Base-by-base conservation (phyloP, 2,113 vertebrate genomes). In the Pseudolaguvia tuberculata region DNA sequence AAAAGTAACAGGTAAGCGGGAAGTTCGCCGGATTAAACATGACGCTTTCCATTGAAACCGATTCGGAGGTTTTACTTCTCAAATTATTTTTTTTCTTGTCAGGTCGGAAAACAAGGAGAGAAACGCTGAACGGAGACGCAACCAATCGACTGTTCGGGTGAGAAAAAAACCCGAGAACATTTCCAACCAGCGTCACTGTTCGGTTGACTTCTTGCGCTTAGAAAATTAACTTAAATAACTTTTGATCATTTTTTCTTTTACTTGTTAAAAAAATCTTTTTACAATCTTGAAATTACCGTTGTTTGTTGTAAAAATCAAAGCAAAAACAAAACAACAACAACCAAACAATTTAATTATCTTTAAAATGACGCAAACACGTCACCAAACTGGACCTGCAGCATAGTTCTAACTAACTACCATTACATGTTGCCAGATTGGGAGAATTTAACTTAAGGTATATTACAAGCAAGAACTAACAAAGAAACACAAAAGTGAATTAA, bases 381-480 rank as follows among this genome's bases (percentile, higher is more conserved):
- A n/a, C 27, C 55, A 59, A 59, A 76, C 74, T 50, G 74, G 74
- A 76, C 20, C 6, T 2, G 51, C 74, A 21, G 27, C 74, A 76
- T 76, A 23, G 1, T 50, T 35, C 29, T 18, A 9, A 59, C 39
- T 42, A 4, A 17, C 29, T 25, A 14, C 10, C 18, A 29, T 20
- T 5, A 7, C 6, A 25, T 14, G 67, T 53, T 69, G 67, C 29
- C 67, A 69, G 50, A 53, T 69, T 52, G 48, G 17, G 18, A 20
- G 4, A 2, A 11, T 21, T 56, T 21, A 21, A 10, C 1, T 11
- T 5, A 42, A 7, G 4, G 39, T 42, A 42, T 42, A 7, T 42
- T 6, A 3, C 31, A 35, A 7, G 4, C 39, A 42, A 9, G 4
- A 5, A 42, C 4, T 9, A 7, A 42, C 39, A 42, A 42, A 42